Conservation (phyloP, 2,888 invertebrate genomes). For the Rambutsinella grinnellia region DNA sequence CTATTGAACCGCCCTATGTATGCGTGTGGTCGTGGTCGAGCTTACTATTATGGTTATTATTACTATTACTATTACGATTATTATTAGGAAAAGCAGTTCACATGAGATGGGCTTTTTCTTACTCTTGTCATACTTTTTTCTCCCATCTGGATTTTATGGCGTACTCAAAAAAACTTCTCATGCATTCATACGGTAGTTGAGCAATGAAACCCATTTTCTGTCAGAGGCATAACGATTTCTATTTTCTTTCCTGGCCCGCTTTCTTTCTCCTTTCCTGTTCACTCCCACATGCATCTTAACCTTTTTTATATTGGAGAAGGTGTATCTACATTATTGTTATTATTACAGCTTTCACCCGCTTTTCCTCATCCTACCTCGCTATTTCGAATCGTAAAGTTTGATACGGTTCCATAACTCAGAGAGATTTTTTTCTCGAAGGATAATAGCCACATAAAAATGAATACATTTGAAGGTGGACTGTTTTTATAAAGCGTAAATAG, state of each 20-base stretch:
- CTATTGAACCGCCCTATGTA: too few species aligned
- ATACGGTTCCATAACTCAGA: slow-evolving; percentile 32
- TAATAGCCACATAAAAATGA: too few species aligned
- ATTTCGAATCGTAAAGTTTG: slow-evolving; percentile 32
- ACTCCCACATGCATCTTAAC: background rate
- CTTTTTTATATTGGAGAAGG: background rate
- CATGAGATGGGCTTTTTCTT: background rate
- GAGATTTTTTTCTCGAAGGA: background rate
- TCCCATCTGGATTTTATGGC: slow-evolving; percentile 53
- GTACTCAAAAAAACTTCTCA: slow-evolving; percentile 49
- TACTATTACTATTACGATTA: slow-evolving; percentile 34
- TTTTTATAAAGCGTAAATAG: too few species aligned
- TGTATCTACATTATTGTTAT: background rate
- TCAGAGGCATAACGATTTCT: background rate
- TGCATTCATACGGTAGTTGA: slow-evolving; percentile 49
- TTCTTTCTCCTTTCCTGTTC: too few species aligned
- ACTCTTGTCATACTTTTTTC: background rate
- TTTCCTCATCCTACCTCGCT: background rate
- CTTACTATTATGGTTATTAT: slow-evolving; percentile 18
- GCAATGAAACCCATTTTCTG: slow-evolving; percentile 30
- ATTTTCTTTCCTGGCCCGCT: slow-evolving; percentile 2
- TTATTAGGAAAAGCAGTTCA: background rate
- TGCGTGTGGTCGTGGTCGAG: slow-evolving; percentile 25
- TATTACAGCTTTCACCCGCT: slow-evolving; percentile 13
- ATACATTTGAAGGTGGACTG: too few species aligned